Conservation (phyloP, 2,113 vertebrate species). For the Formicarius rufipectus region DNA sequence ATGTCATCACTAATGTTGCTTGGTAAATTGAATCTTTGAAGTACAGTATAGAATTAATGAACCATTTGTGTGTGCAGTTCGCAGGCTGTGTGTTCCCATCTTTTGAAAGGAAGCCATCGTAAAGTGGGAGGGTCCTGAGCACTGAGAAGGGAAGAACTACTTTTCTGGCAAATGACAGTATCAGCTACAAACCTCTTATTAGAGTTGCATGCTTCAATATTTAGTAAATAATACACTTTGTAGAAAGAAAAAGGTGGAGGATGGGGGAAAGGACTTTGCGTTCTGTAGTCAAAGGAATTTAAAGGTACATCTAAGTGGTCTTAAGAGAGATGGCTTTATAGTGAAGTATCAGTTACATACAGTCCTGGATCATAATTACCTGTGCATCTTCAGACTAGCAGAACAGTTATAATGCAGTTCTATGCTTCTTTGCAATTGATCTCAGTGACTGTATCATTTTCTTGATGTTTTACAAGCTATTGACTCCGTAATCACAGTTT, state of each 20-base stretch:
- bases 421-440: neutral
- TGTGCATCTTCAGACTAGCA: neutral
- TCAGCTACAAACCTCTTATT: neutral
- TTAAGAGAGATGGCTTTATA: neutral
- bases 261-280: neutral
- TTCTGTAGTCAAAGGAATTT: neutral
- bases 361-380: neutral
- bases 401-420: neutral
- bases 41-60: neutral
- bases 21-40: neutral
- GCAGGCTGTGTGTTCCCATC: neutral
- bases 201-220: neutral
- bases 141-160: neutral
- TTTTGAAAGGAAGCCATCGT: conserved; percentile 41
- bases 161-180: neutral
- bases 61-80: neutral
- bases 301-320: neutral
- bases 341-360: conserved; percentile 13
- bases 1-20: neutral
- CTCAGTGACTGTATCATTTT: neutral
- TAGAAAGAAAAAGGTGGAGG: neutral
- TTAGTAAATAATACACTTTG: neutral
- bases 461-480: neutral
- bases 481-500: neutral
- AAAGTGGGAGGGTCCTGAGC: neutral